phyloP scores from a whole-genome alignment of 1,140 invertebrate genomes.

The Cylas formicarius region DNA sequence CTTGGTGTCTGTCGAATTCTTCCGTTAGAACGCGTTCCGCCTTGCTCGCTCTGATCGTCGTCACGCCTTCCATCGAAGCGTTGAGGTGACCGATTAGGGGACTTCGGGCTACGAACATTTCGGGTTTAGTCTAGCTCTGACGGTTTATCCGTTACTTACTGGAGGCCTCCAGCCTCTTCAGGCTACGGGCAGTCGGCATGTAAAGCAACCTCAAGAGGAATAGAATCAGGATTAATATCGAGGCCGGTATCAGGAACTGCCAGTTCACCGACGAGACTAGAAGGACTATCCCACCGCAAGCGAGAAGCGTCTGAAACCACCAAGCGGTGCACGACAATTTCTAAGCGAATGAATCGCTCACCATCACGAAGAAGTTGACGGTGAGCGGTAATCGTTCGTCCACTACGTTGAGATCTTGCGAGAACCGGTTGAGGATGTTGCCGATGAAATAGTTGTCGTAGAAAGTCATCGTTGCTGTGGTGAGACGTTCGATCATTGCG shows the following conservation, averaged over 20 bases:
- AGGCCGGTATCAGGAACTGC: constrained; percentile 37
- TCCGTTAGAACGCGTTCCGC: constrained; percentile 68
- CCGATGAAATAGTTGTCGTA: constrained; percentile 33
- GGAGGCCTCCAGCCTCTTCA: constrained; percentile 58
- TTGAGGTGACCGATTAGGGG: constrained; percentile 65
- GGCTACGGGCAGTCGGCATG: constrained; percentile 52
- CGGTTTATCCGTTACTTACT: constrained; percentile 42
- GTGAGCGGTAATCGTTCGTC: constrained; percentile 26
- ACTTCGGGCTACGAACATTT: constrained; percentile 41
- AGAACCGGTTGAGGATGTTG: constrained; percentile 35
- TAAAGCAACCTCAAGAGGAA: constrained; percentile 50
- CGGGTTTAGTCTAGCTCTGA: not conserved
- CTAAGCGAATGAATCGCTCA: constrained; percentile 42
- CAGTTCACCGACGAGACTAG: constrained; percentile 25
- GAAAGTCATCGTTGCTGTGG: constrained; percentile 29
- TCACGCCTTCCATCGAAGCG: constrained; percentile 62
- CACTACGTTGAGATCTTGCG: constrained; percentile 29
- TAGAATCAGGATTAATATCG: constrained; percentile 48
- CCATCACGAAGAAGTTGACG: constrained; percentile 17
- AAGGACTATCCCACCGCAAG: constrained; percentile 20
- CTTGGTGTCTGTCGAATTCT: constrained; percentile 76
- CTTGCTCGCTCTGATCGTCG: constrained; percentile 80
- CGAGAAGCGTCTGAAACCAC: constrained; percentile 29
- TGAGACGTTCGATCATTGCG: constrained; percentile 23
- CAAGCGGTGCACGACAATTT: constrained; percentile 46